Percentiles rank a stretch among this genome's conserved stretches.
Conservation (phyloP, 2,888 invertebrate genomes). For the Apotomis betuletana region DNA sequence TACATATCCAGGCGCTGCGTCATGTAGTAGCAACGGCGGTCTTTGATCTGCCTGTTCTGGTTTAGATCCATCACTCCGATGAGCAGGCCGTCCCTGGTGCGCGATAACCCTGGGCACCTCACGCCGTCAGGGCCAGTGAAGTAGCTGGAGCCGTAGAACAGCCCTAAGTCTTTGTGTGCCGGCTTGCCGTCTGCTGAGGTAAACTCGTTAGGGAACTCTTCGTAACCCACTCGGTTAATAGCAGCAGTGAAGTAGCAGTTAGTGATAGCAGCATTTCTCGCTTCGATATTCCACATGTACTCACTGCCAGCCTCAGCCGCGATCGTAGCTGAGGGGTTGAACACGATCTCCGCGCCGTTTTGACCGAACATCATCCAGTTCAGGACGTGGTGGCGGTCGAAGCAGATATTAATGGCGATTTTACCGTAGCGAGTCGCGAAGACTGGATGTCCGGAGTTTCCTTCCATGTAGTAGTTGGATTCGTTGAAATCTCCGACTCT, state of each 20-base stretch:
- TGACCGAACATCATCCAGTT: constrained; percentile 99
- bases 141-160: constrained; percentile 98
- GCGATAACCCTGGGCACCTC: constrained; percentile 93
- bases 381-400: constrained; percentile 98
- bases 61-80: constrained; percentile 96
- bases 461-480: constrained; percentile 98
- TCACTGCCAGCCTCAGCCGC: constrained; percentile 89
- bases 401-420: constrained; percentile 98
- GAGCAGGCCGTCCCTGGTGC: constrained; percentile 93
- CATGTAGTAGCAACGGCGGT: constrained; percentile 98
- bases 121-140: constrained; percentile 96
- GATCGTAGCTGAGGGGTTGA: constrained; percentile 98
- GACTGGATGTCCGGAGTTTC: constrained; percentile 97
- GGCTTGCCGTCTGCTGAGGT: constrained; percentile 86
- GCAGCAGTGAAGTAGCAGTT: constrained; percentile 98
- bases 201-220: constrained; percentile 86
- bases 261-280: constrained; percentile 97
- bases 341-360: constrained; percentile 99
- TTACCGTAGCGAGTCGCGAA: constrained; percentile 94
- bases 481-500: constrained; percentile 99
- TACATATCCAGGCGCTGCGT: constrained; percentile 97
- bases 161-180: constrained; percentile 93
- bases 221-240: constrained; percentile 97
- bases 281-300: constrained; percentile 98
- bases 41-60: constrained; percentile 96